phyloP scores from a whole-genome alignment of 53 echinoderm and acorn worm species.

The Pentamera pediparva region DNA sequence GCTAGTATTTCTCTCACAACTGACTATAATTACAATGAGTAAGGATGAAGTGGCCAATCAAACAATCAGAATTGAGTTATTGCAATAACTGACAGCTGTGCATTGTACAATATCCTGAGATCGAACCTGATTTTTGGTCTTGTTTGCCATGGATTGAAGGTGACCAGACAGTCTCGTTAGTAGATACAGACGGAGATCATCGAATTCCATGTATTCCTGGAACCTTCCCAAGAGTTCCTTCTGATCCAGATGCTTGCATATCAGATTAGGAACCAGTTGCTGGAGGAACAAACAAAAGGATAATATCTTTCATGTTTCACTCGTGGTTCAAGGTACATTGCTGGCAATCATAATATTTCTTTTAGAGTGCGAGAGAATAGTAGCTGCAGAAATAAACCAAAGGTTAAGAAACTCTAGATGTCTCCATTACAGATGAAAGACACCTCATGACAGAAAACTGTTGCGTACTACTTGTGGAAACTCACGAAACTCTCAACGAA shows the following conservation, averaged over 20 bases:
- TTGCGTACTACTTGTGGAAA: no score
- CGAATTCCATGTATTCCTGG: conserved; percentile 77
- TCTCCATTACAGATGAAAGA: no score
- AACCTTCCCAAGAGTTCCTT: conserved; percentile 60
- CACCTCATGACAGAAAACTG: no score
- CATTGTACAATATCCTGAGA: background rate
- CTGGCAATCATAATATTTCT: no score
- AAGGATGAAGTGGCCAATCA: background rate
- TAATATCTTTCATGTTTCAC: no score
- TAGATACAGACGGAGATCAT: conserved; percentile 66
- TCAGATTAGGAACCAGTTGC: conserved; percentile 60
- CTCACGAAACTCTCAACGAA: no score
- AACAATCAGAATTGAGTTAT: background rate
- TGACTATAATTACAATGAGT: background rate
- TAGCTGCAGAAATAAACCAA: no score
- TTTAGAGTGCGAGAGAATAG: no score
- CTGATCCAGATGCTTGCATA: conserved; percentile 49
- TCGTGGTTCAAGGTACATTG: no score
- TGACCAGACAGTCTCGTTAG: conserved; percentile 23
- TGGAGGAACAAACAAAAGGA: conserved; percentile 19
- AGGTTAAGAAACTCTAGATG: no score
- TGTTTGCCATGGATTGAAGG: background rate
- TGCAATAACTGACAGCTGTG: background rate
- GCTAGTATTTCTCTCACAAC: no score
- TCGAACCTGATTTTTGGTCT: background rate